These are phyloP conservation scores for Bombus vancouverensis DNA, from an alignment of 1,140 invertebrate species.

Conservation along the genomic window DNA sequence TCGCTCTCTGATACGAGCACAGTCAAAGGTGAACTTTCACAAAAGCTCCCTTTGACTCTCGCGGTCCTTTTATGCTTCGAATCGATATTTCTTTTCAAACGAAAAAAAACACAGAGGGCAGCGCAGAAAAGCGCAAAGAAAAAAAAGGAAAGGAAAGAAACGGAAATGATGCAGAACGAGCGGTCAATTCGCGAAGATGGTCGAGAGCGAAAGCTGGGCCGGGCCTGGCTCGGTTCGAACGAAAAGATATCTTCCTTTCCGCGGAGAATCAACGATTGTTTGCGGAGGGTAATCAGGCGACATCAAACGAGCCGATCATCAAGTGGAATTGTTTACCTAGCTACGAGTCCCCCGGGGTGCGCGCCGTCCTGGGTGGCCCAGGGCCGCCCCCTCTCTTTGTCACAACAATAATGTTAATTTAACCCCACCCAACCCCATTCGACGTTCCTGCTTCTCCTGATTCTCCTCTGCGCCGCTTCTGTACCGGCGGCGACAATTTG, in stretches of 20 bases:
- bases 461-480: conserved; percentile 55
- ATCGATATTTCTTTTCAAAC: conserved; percentile 28
- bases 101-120: too few species aligned
- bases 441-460: conserved; percentile 16
- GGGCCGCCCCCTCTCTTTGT: conserved; percentile 72
- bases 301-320: conserved; percentile 83
- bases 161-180: conserved; percentile 26
- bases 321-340: conserved; percentile 82
- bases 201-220: not conserved
- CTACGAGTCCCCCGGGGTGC: conserved; percentile 60
- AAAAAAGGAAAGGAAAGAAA: not conserved
- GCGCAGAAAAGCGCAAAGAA: not conserved
- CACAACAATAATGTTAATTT: conserved; percentile 84
- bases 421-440: conserved; percentile 58
- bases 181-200: conserved; percentile 45
- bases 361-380: conserved; percentile 61
- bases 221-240: not conserved
- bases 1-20: not conserved
- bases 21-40: conserved; percentile 12
- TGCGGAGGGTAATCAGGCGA: conserved; percentile 82
- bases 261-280: conserved; percentile 80
- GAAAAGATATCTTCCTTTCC: conserved; percentile 65
- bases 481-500: conserved; percentile 79
- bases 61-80: conserved; percentile 11
- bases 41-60: conserved; percentile 20